Base-by-base conservation (phyloP, 2,113 vertebrate species). In the Elgaria multicarinata region DNA sequence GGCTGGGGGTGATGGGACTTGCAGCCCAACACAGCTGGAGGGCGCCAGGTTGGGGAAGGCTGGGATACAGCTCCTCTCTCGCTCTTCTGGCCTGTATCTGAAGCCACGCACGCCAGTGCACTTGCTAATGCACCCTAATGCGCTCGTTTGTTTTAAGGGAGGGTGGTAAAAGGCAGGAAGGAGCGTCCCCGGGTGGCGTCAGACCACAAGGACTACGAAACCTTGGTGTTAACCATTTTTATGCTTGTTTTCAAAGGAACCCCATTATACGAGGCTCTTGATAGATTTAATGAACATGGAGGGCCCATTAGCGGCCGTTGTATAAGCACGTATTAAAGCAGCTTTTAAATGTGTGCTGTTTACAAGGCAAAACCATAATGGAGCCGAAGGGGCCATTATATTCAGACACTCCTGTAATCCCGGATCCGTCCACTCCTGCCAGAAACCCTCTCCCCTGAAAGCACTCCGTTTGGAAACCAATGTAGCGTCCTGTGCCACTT, bases 291-390 rank as follows among this genome's bases (percentile, higher is more conserved):
- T 83, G 87, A 81, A 72, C 79, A 91, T 22, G 62, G 67, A 74
- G 55, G 84, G 91, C 74, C 77, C 85, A 71, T 66, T 55, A 81
- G 6, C 42, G 74, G 67, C 90, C 88, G 91, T 88, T 14, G 92
- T 88, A 91, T 93, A 53, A 42, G 88, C 87, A 26, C 90, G 89
- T n/a, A 89, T 81, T 69, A 89, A 92, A 90, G 87, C 90, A 10
- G 91, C 85, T 69, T 91, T 90, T 75, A 94, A 93, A 92, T 89
- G 90, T 6, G 3, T 83, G 87, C 93, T 94, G 94, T 94, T 96
- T 94, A 93, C 94, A 93, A 58, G 85, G 69, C 50, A 50, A 80
- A 83, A 89, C 89, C 92, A 85, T 91, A 88, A 94, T 74, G 92
- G 90, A 82, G 91, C 83, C 22, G 64, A 55, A 80, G 91, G 88